These are phyloP conservation scores for Petrocephalus zakoni DNA, from an alignment of 2,113 vertebrate species.

Conservation along the genomic window DNA sequence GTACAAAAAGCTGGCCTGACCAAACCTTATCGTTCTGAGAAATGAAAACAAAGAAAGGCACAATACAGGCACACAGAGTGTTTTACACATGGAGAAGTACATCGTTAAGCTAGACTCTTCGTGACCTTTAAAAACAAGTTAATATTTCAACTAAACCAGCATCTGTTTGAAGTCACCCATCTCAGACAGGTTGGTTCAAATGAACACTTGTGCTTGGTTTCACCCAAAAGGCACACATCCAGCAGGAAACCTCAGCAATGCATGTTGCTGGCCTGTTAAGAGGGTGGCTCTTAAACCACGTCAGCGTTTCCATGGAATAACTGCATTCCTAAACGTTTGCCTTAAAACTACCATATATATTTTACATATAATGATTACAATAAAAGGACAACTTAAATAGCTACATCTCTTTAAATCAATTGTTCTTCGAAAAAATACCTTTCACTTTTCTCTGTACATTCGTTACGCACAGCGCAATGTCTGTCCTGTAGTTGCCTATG, in stretches of 20 bases:
- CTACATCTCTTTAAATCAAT: slow-evolving; percentile 42
- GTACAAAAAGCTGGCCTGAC: slow-evolving; percentile 77
- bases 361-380: neutral
- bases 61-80: slow-evolving; percentile 74
- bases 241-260: neutral
- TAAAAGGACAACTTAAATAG: slow-evolving; percentile 10
- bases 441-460: slow-evolving; percentile 62
- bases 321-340: neutral
- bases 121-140: slow-evolving; percentile 31
- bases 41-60: slow-evolving; percentile 71
- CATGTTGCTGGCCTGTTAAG: neutral
- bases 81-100: slow-evolving; percentile 44
- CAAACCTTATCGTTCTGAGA: slow-evolving; percentile 69
- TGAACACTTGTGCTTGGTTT: neutral
- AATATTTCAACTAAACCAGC: slow-evolving; percentile 1
- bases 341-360: neutral
- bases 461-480: slow-evolving; percentile 99
- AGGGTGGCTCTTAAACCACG: neutral
- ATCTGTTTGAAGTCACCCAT: slow-evolving; percentile 49
- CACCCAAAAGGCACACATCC: neutral
- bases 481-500: slow-evolving; percentile 77
- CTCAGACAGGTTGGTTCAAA: slow-evolving; percentile 59
- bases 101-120: slow-evolving; percentile 51
- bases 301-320: neutral
- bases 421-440: slow-evolving; percentile 74